Evolutionary conservation across 2,113 vertebrate genomes (phyloP), one percentile per base, ranked within the genome.

Genomic region (Carassius gibelio): DNA sequence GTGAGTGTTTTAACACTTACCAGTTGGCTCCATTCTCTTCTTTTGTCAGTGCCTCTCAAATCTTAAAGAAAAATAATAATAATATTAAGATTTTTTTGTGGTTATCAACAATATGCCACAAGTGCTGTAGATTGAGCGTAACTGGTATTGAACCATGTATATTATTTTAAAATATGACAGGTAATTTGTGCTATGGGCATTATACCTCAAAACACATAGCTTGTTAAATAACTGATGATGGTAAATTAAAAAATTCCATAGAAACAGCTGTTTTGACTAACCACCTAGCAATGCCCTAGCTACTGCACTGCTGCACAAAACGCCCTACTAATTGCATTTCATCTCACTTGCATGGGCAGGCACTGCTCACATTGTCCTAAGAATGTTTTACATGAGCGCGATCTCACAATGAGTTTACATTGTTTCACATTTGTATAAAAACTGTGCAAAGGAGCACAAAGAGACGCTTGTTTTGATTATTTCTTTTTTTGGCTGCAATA

Each of bases 401-500:
- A 48, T 48, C 38, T 74, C 4, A 48, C 5, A 8, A 42, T 23
- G 3, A 48, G 42, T 74, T 74, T 14, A 45, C 2, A 48, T 23
- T 74, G 48, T 48, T 75, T 75, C 38, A 50, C 72, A 50, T 26
- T 50, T 75, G 19, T 50, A 75, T 48, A 75, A 75, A 79, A 61
- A 55, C 10, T n/a, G 11, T 69, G 17, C 42, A 68, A 15, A 36
- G 21, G 8, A 62, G 42, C 34, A 78, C 61, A 77, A n/a, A 17
- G 66, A 36, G 42, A 2, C 23, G n/a, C 8, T 55, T 72, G 45
- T 36, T 72, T 36, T n/a, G n/a, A 75, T 55, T 62, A 9, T 61
- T 57, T 57, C 14, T 42, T 59, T 84, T 84, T 48, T 30, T 85
- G 45, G 48, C 48, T 57, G 45, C 55, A 42, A 80, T 71, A 71